Evolutionary conservation across 2,888 invertebrate genomes (phyloP).

Genomic region (Hoplodrina blanda): DNA sequence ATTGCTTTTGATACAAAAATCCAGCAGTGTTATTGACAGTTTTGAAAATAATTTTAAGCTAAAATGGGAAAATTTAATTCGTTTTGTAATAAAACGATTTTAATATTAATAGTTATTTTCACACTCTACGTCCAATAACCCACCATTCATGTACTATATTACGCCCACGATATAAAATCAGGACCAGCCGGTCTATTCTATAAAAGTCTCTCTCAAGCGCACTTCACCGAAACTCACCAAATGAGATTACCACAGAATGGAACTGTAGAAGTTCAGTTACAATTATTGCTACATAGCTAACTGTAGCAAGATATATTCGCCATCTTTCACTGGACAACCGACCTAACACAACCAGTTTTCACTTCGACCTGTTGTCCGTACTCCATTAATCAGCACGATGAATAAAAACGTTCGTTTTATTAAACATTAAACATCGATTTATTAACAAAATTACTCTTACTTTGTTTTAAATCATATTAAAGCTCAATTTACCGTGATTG

Average conservation of each 20-base stretch:
- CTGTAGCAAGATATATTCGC: constrained; percentile 24
- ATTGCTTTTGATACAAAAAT: too few relatives aligned
- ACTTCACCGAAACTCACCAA: not conserved
- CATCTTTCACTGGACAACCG: constrained; percentile 64
- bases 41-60: too few relatives aligned
- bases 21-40: too few relatives aligned
- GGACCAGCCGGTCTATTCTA: too few relatives aligned
- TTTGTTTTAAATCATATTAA: constrained; percentile 39
- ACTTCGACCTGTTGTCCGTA: constrained; percentile 72
- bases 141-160: too few relatives aligned
- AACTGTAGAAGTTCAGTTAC: not conserved
- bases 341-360: constrained; percentile 77
- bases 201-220: not conserved
- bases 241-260: not conserved
- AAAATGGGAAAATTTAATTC: too few relatives aligned
- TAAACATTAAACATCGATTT: constrained; percentile 75
- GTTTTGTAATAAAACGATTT: too few relatives aligned
- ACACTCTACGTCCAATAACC: too few relatives aligned
- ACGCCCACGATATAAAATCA: too few relatives aligned
- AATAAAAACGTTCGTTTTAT: constrained; percentile 82
- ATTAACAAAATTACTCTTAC: constrained; percentile 40
- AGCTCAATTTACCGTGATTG: constrained; percentile 44
- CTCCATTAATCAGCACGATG: constrained; percentile 79
- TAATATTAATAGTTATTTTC: too few relatives aligned
- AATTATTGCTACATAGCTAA: not conserved